A percentile compares a stretch with the other conserved stretches of the same genome.
phyloP scores from a whole-genome alignment of 1,140 invertebrate genomes.

The Planococcus citri region DNA sequence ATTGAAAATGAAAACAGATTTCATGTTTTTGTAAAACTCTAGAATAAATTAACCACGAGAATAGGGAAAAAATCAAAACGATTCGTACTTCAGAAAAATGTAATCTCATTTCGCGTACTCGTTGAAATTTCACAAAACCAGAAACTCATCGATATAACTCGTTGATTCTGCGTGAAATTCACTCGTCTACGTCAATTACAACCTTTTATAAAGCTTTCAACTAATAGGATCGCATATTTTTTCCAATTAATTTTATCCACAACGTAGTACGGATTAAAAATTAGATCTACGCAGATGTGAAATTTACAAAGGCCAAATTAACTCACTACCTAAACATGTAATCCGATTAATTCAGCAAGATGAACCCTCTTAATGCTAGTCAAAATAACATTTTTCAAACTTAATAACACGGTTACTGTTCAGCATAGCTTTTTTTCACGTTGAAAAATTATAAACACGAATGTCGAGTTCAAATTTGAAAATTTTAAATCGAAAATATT shows the following conservation, averaged over 20 bases:
- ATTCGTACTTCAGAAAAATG: no score
- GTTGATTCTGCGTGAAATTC: not conserved
- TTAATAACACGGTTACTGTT: not conserved
- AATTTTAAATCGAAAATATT: no score
- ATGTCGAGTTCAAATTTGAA: no score
- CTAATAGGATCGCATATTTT: not conserved
- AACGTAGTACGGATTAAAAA: not conserved
- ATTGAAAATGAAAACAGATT: no score
- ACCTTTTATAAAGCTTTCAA: not conserved
- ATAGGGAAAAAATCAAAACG: no score
- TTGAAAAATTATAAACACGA: no score
- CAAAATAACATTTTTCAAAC: not conserved
- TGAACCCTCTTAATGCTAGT: not conserved
- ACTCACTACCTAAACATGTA: not conserved
- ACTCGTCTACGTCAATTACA: not conserved
- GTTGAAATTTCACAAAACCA: not conserved
- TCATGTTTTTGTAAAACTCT: no score
- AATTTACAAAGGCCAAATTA: slow-evolving; percentile 3
- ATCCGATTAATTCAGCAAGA: not conserved
- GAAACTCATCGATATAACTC: not conserved
- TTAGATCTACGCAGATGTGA: not conserved
- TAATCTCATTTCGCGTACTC: no score
- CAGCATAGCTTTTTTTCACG: no score
- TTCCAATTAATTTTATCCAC: not conserved
- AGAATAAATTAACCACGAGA: no score